These are phyloP conservation scores for Anoncus sp. DNA, from an alignment of 2,888 invertebrate species.

Conservation along the genomic window DNA sequence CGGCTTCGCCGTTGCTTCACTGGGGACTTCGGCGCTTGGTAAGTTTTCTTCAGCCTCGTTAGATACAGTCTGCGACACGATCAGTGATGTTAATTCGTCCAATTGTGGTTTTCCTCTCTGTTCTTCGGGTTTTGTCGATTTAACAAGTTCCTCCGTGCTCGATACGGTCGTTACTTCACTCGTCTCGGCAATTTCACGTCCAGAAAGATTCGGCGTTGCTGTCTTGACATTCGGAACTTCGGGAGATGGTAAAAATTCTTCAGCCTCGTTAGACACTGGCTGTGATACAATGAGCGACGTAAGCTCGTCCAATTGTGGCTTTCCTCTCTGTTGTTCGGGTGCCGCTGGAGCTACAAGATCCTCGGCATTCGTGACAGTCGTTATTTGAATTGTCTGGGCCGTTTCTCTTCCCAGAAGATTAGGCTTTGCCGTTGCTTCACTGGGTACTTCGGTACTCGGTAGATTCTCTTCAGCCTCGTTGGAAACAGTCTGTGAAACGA, in stretches of 20 bases:
- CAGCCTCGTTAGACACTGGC: constrained; percentile 69
- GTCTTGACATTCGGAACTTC: constrained; percentile 75
- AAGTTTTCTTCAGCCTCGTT: constrained; percentile 68
- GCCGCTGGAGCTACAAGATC: constrained; percentile 64
- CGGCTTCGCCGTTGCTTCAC: constrained; percentile 68
- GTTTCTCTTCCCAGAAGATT: constrained; percentile 74
- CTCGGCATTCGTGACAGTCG: constrained; percentile 68
- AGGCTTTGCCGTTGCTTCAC: constrained; percentile 68
- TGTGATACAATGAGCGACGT: constrained; percentile 73
- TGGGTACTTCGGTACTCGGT: constrained; percentile 53
- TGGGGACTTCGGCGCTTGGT: constrained; percentile 56
- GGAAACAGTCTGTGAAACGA: constrained; percentile 66
- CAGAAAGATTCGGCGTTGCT: constrained; percentile 79
- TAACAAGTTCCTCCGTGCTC: constrained; percentile 73
- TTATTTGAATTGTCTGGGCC: constrained; percentile 78
- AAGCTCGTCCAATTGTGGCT: constrained; percentile 73
- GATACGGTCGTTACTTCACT: constrained; percentile 71
- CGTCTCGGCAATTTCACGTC: constrained; percentile 76
- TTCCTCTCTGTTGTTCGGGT: constrained; percentile 72
- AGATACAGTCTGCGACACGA: constrained; percentile 67
- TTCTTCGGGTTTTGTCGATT: constrained; percentile 60
- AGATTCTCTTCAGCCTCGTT: constrained; percentile 68
- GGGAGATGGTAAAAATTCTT: constrained; percentile 67
- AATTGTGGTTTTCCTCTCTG: constrained; percentile 65
- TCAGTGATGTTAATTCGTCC: constrained; percentile 63